Conservation (phyloP, 2,113 vertebrate species). For the Osmerus eperlanus region DNA sequence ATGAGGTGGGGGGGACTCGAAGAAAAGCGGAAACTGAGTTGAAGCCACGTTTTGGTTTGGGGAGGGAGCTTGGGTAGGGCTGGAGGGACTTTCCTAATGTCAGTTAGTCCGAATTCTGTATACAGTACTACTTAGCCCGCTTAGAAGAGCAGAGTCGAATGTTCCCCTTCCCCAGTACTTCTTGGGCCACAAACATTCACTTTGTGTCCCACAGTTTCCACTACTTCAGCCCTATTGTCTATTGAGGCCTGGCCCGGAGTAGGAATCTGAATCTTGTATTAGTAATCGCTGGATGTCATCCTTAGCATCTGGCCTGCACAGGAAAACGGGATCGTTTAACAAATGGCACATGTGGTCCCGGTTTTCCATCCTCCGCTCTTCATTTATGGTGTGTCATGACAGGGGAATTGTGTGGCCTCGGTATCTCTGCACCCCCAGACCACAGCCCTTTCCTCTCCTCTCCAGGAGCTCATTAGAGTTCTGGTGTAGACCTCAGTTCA, state of each 20-base stretch:
- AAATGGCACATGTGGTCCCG: constrained; percentile 17
- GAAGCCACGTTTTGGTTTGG: neutral
- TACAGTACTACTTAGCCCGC: neutral
- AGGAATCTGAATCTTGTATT: neutral
- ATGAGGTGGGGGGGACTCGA: neutral
- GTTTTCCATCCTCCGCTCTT: neutral
- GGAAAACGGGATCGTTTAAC: constrained; percentile 2
- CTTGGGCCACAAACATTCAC: neutral
- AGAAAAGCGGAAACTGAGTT: neutral
- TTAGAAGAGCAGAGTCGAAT: neutral
- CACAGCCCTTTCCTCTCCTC: constrained; percentile 7
- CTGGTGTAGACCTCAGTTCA: neutral
- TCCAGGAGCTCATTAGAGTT: constrained; percentile 18
- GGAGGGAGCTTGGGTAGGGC: neutral
- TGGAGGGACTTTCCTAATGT: neutral
- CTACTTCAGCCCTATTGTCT: constrained; percentile 1
- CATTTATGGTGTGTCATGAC: constrained; percentile 25
- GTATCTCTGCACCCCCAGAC: constrained; percentile 23
- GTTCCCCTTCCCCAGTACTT: neutral
- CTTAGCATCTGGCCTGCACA: constrained; percentile 6
- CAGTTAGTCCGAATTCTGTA: neutral
- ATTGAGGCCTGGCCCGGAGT: neutral
- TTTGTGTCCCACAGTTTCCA: neutral
- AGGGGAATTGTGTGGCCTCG: constrained; percentile 20
- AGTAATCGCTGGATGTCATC: neutral